Evolutionary conservation across 2,113 vertebrate species (phyloP), one percentile per base, ranked within the genome.

Genomic region (Proterorhinus semilunaris): DNA sequence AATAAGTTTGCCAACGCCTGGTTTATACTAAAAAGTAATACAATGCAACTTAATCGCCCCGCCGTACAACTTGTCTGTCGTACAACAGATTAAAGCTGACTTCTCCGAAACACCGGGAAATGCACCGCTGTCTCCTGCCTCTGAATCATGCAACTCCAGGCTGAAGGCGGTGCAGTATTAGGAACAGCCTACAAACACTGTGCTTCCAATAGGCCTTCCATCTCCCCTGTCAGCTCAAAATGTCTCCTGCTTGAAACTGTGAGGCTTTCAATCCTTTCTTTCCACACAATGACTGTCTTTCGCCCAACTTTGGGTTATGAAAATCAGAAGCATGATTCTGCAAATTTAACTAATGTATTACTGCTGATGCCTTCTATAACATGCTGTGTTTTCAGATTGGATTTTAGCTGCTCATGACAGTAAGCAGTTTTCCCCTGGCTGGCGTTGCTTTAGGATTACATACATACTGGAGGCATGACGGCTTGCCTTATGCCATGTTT

Each of bases 141-240:
- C 70, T 48, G 65, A 82, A 85, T 84, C 73, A 80, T 86, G 79
- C 79, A 62, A 65, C 81, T 65, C 61, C 6, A 5, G 62, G 68
- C 74, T 66, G 66, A 62, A 84, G 76, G 74, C 80, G 62, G 73
- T 76, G 76, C 65, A 7, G 72, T 47, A 6, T 66, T 71, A 77
- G 68, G 83, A 73, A 63, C 75, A 36, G 47, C 71, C 62, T 57
- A 74, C 62, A 53, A 68, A 76, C 80, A 58, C 66, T 68, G 63
- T 52, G 36, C 67, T 58, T 83, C 63, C 76, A 78, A 72, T 71
- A 65, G 65, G 57, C 69, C 69, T 74, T 76, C 84, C 74, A 80
- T 85, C 83, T 83, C 72, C 70, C 67, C 85, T 78, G 87, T 87
- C 85, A 80, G 82, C 81, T 86, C 82, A 65, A 76, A 83, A 72